Evolutionary conservation across 1,140 invertebrate species (phyloP).

Genomic region (Drosophila tropicalis): DNA sequence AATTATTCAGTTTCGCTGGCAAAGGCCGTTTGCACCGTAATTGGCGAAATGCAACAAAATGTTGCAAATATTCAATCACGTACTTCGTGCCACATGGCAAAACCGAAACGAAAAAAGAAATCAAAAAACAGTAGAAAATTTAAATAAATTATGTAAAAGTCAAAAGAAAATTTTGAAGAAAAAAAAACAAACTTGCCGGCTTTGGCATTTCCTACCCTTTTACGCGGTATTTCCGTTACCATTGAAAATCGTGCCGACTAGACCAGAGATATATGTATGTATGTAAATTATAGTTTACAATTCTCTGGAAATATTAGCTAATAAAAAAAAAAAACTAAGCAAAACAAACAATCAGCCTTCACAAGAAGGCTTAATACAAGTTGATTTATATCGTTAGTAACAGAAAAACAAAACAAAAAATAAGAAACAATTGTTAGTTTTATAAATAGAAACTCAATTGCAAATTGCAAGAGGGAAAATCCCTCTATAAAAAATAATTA

Average conservation of each 20-base stretch:
- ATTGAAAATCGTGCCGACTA: constrained; percentile 52
- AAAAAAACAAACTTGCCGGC: constrained; percentile 27
- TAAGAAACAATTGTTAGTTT: not conserved
- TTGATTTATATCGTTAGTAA: not conserved
- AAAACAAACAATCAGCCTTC: constrained; percentile 31
- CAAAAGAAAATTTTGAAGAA: constrained; percentile 24
- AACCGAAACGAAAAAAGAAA: not conserved
- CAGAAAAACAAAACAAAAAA: not conserved
- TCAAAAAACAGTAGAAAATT: constrained; percentile 53
- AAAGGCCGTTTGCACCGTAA: constrained; percentile 47
- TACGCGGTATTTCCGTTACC: constrained; percentile 62
- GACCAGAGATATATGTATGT: constrained; percentile 31
- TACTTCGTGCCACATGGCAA: constrained; percentile 71
- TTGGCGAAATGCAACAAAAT: constrained; percentile 73
- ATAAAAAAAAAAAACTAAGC: constrained; percentile 6
- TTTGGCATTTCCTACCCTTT: constrained; percentile 20
- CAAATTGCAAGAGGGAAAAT: not conserved
- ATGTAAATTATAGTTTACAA: constrained; percentile 47
- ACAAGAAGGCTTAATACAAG: not conserved
- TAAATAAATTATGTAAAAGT: constrained; percentile 78
- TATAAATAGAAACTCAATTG: not conserved
- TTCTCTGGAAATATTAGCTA: constrained; percentile 45
- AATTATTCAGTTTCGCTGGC: constrained; percentile 50
- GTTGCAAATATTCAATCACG: constrained; percentile 80
- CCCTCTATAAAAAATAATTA: not conserved